Base-by-base conservation (phyloP, 2,888 invertebrate species). In the Cantharis nigra region DNA sequence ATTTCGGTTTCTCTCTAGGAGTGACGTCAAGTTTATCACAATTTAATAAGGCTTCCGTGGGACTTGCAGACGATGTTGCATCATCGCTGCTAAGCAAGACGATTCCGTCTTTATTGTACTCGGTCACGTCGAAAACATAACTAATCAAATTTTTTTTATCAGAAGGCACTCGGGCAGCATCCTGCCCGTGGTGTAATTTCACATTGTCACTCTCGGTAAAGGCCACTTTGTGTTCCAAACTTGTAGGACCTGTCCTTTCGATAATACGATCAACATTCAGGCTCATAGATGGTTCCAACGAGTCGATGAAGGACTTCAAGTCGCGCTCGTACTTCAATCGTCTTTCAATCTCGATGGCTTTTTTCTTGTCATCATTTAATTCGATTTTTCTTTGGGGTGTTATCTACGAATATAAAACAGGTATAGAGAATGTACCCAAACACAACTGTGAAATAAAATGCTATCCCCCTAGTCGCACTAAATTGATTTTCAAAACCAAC, bases 321-420 rank as follows among this genome's bases (percentile, higher is more conserved):
- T 90, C 88, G 80, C 89, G 87, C 1, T 90, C 87, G 14, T 82
- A 81, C 73, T 89, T 87, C 77, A 93, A 89, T 71, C 91, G 89
- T 83, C 91, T 90, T 85, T 95, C 94, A 5, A 92, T 89, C 84
- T 92, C 91, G 77, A 92, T 88, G 0, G 95, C 95, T 77, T 93
- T 88, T 69, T 92, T 88, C 85, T 91, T 93, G 86, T 93, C 94
- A 81, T 91, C 90, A 82, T 90, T 90, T 91, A 94, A 92, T 88
- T 94, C 93, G 83, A 90, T 89, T 26, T 91, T 89, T 80, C 91
- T 90, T 86, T 92, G 90, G 80, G 91, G 90, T 11, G 93, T 94
- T 85, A 94, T 90, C 94, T 94, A 87, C 0, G 10, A 30, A 3
- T 30, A 30, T 9, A 30, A 30, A 30, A 26, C 26, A 26, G 26